Evolutionary conservation across 2,888 invertebrate genomes (phyloP), one percentile per base, ranked within the genome.

Genomic region (Xanthia icteritia): DNA sequence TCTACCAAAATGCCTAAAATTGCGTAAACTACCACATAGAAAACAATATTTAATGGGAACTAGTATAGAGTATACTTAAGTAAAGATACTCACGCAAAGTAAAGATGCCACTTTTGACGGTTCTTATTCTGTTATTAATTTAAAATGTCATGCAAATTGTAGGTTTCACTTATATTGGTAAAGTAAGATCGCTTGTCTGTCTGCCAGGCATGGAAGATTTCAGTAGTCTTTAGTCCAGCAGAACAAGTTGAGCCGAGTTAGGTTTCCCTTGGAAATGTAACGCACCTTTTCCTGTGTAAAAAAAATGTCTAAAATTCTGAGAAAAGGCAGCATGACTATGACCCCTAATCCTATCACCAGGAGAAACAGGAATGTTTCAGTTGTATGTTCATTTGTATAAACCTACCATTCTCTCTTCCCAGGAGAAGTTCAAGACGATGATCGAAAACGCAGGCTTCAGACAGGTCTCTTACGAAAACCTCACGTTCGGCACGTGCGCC

Each of bases 371-470:
- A n/a, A 72, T n/a, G 5, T 36, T 73, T 36, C 17, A n/a, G n/a
- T 61, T 27, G 27, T 61, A 9, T 20, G 15, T 73, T 45, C 9
- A 23, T 74, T 48, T 75, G 23, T 61, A 15, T 20, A 20, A 42
- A 36, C 20, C 27, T 36, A 23, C 2, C 0, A 5, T 65, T 39
- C 13, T 51, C 15, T 82, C 5, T 71, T 5, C 51, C 11, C 95
- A 98, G 98, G 98, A 98, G 81, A 97, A 97, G 70, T 99, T 99
- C 95, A 98, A 98, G 92, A 89, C 93, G 5, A 98, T 99, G 98
- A 99, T 99, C 70, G 97, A 98, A 92, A 96, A 97, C 51, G 98
- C 99, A 0, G 99, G 99, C 11, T 99, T 99, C 95, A 96, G 97
- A 63, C 97, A 98, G 91, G 99, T 99, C 0, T 97, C 97, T 0